phyloP scores from a whole-genome alignment of 2,113 vertebrate species.

The Sinosuthora webbiana region DNA sequence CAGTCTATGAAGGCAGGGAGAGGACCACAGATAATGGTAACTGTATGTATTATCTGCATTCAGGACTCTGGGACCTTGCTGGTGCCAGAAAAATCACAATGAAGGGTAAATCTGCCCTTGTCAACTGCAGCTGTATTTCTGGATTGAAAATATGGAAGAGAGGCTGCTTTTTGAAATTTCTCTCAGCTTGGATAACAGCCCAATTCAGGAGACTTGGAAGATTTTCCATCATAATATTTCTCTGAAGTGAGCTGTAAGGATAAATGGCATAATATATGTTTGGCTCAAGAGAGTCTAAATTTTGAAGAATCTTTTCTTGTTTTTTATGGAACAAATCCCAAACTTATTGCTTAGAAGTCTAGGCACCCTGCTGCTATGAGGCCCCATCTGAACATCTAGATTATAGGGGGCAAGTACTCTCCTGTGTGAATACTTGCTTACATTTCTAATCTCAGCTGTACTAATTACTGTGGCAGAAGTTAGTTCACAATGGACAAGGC shows the following conservation, averaged over 20 bases:
- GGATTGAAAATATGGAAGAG: not conserved
- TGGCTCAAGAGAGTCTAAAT: conserved; percentile 37
- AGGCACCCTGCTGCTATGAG: not conserved
- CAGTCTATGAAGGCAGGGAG: not conserved
- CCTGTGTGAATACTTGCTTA: not conserved
- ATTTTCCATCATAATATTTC: conserved; percentile 58
- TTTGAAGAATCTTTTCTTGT: conserved; percentile 22
- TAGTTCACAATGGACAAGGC: not conserved
- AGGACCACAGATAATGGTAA: not conserved
- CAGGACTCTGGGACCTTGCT: not conserved
- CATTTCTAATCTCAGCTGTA: not conserved
- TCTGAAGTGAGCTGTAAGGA: conserved; percentile 49
- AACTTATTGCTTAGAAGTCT: not conserved
- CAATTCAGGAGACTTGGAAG: conserved; percentile 40
- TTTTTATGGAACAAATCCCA: conserved; percentile 47
- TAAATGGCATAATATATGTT: conserved; percentile 34
- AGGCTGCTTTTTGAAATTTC: conserved; percentile 25
- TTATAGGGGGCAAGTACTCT: not conserved
- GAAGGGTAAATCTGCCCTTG: not conserved
- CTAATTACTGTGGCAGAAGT: not conserved
- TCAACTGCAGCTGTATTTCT: not conserved
- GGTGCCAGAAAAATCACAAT: not conserved
- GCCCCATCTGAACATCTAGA: not conserved
- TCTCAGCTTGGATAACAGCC: conserved; percentile 28
- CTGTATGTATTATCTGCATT: not conserved